phyloP scores from a whole-genome alignment of 2,113 vertebrate genomes.

The Actinemys pallida region DNA sequence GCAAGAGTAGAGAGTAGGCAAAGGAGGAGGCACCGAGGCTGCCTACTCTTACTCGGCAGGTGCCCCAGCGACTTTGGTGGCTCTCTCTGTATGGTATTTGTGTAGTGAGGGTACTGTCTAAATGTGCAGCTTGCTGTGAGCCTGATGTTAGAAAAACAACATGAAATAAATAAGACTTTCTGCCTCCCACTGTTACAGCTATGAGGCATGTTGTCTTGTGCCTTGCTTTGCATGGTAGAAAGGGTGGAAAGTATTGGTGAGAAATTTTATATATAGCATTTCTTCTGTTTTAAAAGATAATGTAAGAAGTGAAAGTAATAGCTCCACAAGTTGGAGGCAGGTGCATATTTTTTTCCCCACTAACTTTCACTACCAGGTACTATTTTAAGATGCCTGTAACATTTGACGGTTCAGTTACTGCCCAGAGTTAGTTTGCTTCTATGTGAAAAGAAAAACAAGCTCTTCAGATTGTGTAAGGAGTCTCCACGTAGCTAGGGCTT shows the following conservation, averaged over 20 bases:
- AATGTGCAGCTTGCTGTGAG: not conserved
- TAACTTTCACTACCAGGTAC: conserved; percentile 54
- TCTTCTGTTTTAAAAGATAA: conserved; percentile 40
- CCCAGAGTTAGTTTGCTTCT: conserved; percentile 24
- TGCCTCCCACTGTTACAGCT: not conserved
- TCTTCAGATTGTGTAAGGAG: conserved; percentile 23
- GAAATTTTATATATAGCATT: conserved; percentile 37
- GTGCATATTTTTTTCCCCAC: conserved; percentile 19
- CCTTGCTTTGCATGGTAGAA: conserved; percentile 1
- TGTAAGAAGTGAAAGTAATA: conserved; percentile 41
- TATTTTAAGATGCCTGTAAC: conserved; percentile 55
- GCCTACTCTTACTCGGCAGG: rapidly evolving
- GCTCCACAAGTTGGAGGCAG: conserved; percentile 52
- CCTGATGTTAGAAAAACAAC: rapidly evolving
- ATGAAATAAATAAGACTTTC: not conserved
- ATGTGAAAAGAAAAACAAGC: conserved; percentile 28
- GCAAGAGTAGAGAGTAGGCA: rapidly evolving
- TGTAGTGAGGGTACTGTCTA: not conserved
- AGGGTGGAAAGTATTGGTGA: conserved; percentile 52
- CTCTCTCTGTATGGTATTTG: not conserved
- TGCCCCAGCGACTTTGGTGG: not conserved
- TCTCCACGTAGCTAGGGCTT: not conserved
- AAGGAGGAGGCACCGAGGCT: rapidly evolving
- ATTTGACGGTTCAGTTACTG: conserved; percentile 2
- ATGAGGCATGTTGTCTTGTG: not conserved